phyloP scores from a whole-genome alignment of 2,113 vertebrate genomes.

The Sapayoa aenigma region DNA sequence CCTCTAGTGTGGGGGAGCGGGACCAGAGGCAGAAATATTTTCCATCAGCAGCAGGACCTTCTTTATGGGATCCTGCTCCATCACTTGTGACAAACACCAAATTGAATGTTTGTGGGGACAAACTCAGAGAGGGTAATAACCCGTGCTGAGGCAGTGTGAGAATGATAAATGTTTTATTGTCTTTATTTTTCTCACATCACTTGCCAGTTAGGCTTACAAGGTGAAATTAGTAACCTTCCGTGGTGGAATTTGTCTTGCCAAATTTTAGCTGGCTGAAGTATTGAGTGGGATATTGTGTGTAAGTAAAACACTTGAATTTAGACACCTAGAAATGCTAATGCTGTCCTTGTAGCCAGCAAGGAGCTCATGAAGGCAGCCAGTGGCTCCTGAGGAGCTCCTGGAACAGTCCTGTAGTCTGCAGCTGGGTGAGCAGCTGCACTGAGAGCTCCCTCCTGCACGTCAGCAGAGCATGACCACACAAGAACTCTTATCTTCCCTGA shows the following conservation, averaged over 20 bases:
- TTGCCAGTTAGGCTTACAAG: conserved; percentile 41
- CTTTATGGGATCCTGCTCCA: conserved; percentile 31
- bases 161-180: conserved; percentile 57
- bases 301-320: not conserved
- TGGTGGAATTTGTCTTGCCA: not conserved
- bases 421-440: not conserved
- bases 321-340: not conserved
- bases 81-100: conserved; percentile 45
- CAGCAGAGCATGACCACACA: accelerated
- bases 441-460: accelerated
- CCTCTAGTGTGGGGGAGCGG: not conserved
- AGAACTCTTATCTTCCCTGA: not conserved
- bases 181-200: conserved; percentile 53
- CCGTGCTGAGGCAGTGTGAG: not conserved
- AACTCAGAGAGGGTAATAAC: conserved; percentile 48
- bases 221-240: conserved; percentile 39
- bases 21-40: not conserved
- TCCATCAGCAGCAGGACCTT: not conserved
- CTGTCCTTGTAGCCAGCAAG: not conserved
- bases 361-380: not conserved
- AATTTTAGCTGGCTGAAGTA: not conserved
- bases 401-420: not conserved
- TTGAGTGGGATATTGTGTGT: not conserved
- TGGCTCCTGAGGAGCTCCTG: not conserved
- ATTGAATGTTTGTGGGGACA: conserved; percentile 48